These are phyloP conservation scores for Callyntrura guangdongensis DNA, from an alignment of 2,888 invertebrate species.

Conservation along the genomic window DNA sequence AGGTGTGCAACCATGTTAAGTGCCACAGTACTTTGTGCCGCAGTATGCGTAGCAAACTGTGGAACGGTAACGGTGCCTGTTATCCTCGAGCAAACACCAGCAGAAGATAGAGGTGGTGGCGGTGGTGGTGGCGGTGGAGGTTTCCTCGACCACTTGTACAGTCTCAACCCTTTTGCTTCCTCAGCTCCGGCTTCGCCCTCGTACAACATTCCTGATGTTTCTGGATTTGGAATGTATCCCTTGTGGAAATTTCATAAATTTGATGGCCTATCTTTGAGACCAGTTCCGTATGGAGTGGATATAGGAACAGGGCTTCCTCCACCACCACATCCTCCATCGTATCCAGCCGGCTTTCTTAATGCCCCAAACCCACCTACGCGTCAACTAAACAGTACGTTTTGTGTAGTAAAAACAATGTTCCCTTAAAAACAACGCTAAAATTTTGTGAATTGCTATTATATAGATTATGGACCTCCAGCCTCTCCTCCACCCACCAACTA, in stretches of 20 bases:
- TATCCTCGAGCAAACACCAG: constrained; percentile 64
- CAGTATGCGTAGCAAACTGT: constrained; percentile 45
- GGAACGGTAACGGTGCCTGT: constrained; percentile 26
- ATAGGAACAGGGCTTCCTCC: constrained; percentile 79
- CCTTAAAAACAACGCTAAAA: neutral
- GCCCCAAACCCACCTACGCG: constrained; percentile 41
- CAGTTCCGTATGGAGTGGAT: constrained; percentile 84
- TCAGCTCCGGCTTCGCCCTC: constrained; percentile 36
- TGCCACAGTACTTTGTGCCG: constrained; percentile 61
- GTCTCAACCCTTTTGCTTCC: constrained; percentile 46
- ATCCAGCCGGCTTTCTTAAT: constrained; percentile 62
- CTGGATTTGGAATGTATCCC: constrained; percentile 82
- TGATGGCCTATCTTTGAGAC: constrained; percentile 85
- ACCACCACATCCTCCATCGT: constrained; percentile 67
- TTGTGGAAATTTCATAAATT: constrained; percentile 85
- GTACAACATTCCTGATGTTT: constrained; percentile 69
- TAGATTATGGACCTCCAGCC: constrained; percentile 64
- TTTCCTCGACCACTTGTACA: constrained; percentile 54
- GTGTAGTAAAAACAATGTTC: neutral
- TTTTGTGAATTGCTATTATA: neutral
- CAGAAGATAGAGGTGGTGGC: constrained; percentile 75
- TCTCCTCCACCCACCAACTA: constrained; percentile 46
- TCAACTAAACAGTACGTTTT: constrained; percentile 21
- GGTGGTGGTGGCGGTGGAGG: constrained; percentile 53
- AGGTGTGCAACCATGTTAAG: constrained; percentile 56